A percentile compares a stretch with the other conserved stretches of the same genome.
phyloP scores from a whole-genome alignment of 2,113 vertebrate species.

The Indicator maculatus region DNA sequence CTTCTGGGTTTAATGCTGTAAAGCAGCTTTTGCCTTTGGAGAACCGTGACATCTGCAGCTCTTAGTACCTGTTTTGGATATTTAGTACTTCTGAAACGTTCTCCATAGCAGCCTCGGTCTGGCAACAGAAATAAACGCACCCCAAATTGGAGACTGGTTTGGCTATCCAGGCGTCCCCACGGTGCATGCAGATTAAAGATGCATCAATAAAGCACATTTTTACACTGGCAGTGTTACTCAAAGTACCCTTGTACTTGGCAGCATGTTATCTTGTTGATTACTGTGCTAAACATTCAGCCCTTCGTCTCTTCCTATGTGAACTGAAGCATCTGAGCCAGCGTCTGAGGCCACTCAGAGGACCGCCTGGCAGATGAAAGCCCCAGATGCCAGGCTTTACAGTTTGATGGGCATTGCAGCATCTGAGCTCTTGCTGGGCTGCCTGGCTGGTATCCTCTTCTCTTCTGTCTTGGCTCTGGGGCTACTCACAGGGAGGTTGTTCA shows the following conservation, averaged over 20 bases:
- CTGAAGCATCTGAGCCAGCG: background rate
- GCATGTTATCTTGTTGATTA: background rate
- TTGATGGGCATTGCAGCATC: background rate
- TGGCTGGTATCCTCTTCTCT: background rate
- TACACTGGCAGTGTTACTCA: background rate
- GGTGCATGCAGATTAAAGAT: background rate
- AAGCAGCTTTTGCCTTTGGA: background rate
- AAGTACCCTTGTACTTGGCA: constrained; percentile 5
- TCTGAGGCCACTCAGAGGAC: background rate
- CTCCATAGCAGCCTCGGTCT: background rate
- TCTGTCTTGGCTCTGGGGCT: background rate
- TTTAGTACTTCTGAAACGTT: background rate
- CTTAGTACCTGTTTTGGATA: background rate
- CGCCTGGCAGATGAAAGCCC: background rate
- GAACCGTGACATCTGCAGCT: background rate
- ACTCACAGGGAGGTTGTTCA: background rate
- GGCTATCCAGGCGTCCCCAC: background rate
- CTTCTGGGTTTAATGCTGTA: background rate
- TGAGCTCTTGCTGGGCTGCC: background rate
- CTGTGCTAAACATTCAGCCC: background rate
- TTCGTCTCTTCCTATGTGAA: background rate
- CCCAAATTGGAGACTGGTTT: background rate
- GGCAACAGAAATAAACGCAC: background rate
- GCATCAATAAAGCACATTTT: background rate
- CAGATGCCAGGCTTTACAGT: background rate